These are phyloP conservation scores for Piscicola geometra DNA, from an alignment of 2,888 invertebrate species.

Conservation along the genomic window DNA sequence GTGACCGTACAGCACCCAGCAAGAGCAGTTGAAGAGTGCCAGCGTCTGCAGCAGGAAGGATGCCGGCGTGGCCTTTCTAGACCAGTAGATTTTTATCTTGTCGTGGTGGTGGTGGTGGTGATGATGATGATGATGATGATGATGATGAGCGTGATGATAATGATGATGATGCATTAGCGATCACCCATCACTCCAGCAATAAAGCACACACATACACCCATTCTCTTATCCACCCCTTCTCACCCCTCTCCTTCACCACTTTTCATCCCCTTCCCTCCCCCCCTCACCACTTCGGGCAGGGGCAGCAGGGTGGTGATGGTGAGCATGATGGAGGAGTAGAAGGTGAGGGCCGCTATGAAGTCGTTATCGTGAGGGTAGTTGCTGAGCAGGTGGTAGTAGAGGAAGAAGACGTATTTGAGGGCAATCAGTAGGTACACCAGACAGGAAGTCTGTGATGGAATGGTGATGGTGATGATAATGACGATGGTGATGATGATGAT, in stretches of 20 bases:
- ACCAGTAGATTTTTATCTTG: background rate
- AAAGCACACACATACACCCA: too few relatives aligned
- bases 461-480: too few relatives aligned
- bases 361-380: background rate
- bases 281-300: background rate
- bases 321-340: background rate
- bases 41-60: background rate
- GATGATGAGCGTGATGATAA: too few relatives aligned
- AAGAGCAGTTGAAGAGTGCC: background rate
- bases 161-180: too few relatives aligned
- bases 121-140: too few relatives aligned
- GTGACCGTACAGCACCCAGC: background rate
- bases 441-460: background rate
- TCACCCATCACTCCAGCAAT: too few relatives aligned
- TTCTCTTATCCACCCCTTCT: background rate
- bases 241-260: background rate
- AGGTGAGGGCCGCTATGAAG: background rate
- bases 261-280: background rate
- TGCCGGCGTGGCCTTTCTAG: background rate
- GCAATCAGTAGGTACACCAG: background rate
- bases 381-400: background rate
- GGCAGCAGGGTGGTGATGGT: background rate
- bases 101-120: too few relatives aligned
- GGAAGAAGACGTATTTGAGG: background rate
- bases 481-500: too few relatives aligned